phyloP scores from a whole-genome alignment of 2,797 vertebrate genomes.

The Anableps anableps region DNA sequence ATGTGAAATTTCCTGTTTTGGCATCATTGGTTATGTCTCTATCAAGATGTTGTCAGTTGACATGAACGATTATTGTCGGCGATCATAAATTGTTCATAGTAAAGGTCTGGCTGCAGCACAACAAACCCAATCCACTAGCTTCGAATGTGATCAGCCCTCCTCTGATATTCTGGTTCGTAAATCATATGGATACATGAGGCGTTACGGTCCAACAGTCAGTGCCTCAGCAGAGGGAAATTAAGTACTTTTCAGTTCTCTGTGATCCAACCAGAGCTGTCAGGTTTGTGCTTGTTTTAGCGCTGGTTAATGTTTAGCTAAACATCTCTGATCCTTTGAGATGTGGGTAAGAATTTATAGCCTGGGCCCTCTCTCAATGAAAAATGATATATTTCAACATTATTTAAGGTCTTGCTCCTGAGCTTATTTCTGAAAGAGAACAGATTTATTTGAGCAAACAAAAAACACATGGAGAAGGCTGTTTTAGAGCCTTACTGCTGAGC shows the following conservation, averaged over 20 bases:
- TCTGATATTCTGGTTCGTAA: slow-evolving; percentile 56
- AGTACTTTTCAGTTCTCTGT: slow-evolving; percentile 46
- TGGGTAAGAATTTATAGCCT: slow-evolving; percentile 19
- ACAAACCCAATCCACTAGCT: slow-evolving; percentile 37
- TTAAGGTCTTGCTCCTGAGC: slow-evolving; percentile 3
- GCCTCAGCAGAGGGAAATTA: slow-evolving; percentile 35
- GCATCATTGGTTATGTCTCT: slow-evolving; percentile 51
- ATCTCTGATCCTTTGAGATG: slow-evolving; percentile 25
- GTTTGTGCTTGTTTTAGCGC: slow-evolving; percentile 33
- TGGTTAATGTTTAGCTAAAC: slow-evolving; percentile 34
- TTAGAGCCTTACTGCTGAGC: neutral
- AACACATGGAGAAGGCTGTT: neutral
- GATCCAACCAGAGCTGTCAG: slow-evolving; percentile 42
- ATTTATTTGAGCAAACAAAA: neutral
- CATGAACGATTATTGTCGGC: slow-evolving; percentile 39
- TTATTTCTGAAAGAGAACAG: slow-evolving; percentile 9
- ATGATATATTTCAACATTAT: slow-evolving; percentile 19
- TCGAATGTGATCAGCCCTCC: slow-evolving; percentile 61
- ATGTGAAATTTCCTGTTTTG: slow-evolving; percentile 65
- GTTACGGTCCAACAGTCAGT: slow-evolving; percentile 34
- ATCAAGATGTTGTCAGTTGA: slow-evolving; percentile 56
- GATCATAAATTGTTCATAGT: slow-evolving; percentile 65
- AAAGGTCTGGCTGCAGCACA: slow-evolving; percentile 52
- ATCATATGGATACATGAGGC: slow-evolving; percentile 52
- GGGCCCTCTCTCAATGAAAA: slow-evolving; percentile 26